Base-by-base conservation (phyloP, 2,113 vertebrate genomes). In the Rutilus rutilus region DNA sequence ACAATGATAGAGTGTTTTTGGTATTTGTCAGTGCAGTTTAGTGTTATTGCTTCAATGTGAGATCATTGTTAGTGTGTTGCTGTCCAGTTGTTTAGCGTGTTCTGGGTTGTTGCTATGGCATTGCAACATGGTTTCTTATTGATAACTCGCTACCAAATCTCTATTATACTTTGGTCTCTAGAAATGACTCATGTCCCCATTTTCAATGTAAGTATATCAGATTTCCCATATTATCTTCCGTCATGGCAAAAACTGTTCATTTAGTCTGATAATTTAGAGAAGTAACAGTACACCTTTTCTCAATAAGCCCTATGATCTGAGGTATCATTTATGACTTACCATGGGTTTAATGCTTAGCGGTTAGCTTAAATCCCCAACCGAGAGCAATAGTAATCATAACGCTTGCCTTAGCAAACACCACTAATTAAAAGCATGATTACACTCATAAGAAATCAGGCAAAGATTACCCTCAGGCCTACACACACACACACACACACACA, bases 361-460 rank as follows among this genome's bases (percentile, higher is more conserved):
- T 42, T 71, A n/a, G 17, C 19, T 69, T 19, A 39, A 75, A 50
- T 14, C 74, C 25, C 73, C n/a, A 69, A 65, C 64, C 17, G 12
- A 30, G 54, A 71, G 67, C 36, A 69, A 69, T 69, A 39, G 65
- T 21, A 71, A 42, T 42, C 39, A 71, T 42, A 71, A 71, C 23
- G 67, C 36, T 71, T 39, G 67, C 19, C 19, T 71, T 71, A 23
- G 67, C 36, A 71, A 71, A 42, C 9, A 71, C 0, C 9, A 42
- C 19, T 42, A 42, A 76, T 84, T 83, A 71, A 82, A 82, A 75
- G 21, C 85, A 57, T 83, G 42, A 84, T 85, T 86, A 78, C 77
- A 85, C 52, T 45, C 74, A 64, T 25, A 33, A 73, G 45, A 87
- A 85, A 85, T 86, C 45, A 84, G 64, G 10, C 33, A 83, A 59